Percentiles rank a stretch among this genome's conserved stretches.
Conservation (phyloP, 2,797 vertebrate species). For the Danio kyathit region DNA sequence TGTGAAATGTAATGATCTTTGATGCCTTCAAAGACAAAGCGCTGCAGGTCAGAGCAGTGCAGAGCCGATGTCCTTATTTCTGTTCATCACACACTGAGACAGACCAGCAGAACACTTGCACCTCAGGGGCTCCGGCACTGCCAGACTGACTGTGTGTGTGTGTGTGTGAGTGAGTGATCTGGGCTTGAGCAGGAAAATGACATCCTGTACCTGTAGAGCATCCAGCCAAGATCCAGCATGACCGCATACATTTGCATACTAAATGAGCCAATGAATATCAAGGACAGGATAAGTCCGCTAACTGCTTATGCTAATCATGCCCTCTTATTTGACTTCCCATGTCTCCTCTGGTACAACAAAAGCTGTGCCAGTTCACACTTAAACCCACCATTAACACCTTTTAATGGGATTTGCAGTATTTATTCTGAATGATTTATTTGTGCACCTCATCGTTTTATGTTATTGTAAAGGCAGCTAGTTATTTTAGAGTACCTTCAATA, state of each 20-base stretch:
- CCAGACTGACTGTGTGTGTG: not conserved
- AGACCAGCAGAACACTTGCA: conserved; percentile 18
- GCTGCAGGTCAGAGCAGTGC: conserved; percentile 61
- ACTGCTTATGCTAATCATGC: conserved; percentile 73
- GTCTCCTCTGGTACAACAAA: not conserved
- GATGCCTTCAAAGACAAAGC: conserved; percentile 52
- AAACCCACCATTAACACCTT: not conserved
- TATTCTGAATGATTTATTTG: too few relatives aligned
- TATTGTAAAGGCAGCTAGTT: too few relatives aligned
- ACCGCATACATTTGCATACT: conserved; percentile 78
- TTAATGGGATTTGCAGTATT: too few relatives aligned
- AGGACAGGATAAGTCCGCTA: conserved; percentile 56
- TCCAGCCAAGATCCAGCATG: conserved; percentile 65
- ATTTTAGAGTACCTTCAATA: too few relatives aligned
- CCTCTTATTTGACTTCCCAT: conserved; percentile 47
- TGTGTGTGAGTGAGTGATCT: conserved; percentile 1
- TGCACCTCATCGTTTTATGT: too few relatives aligned
- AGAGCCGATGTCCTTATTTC: conserved; percentile 41
- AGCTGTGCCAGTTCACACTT: not conserved
- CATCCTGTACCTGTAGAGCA: conserved; percentile 63
- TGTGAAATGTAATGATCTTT: too few relatives aligned
- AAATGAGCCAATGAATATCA: conserved; percentile 74
- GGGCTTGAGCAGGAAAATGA: conserved; percentile 65
- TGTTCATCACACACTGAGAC: conserved; percentile 12
- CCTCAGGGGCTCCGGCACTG: conserved; percentile 12